A percentile compares a stretch with the other conserved stretches of the same genome.
phyloP scores from a whole-genome alignment of 2,888 invertebrate species.

The Synanthedon andrenaeformis region DNA sequence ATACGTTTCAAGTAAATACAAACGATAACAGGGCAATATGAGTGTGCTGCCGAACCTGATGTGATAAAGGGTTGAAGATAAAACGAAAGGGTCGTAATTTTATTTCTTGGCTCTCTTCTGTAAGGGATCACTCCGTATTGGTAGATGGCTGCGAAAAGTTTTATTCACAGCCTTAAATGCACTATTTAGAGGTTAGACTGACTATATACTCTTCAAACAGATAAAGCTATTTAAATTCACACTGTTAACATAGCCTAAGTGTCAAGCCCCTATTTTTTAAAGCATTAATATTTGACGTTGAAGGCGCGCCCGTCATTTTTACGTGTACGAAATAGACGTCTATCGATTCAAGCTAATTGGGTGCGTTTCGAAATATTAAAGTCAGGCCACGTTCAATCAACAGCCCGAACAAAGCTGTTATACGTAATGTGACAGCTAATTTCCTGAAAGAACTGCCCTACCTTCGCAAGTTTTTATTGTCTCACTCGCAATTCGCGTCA shows the following conservation, averaged over 20 bases:
- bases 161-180: no score
- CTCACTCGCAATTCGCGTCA: conserved; percentile 46
- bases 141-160: no score
- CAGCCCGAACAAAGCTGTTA: conserved; percentile 27
- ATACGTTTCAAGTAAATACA: no score
- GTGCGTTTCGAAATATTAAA: conserved; percentile 4
- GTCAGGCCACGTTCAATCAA: conserved; percentile 21
- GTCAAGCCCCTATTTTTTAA: background rate
- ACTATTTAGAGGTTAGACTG: no score
- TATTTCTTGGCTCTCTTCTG: no score
- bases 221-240: no score
- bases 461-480: conserved; percentile 38
- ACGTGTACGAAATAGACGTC: conserved; percentile 11
- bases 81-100: no score
- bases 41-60: no score
- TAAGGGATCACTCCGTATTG: no score
- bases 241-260: background rate
- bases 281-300: background rate
- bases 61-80: no score
- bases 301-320: background rate
- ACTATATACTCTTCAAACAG: no score
- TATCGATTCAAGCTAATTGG: conserved; percentile 11
- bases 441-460: conserved; percentile 50
- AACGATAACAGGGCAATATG: no score
- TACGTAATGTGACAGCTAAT: conserved; percentile 64